Conservation (phyloP, 2,797 vertebrate species). For the Mareca strepera region DNA sequence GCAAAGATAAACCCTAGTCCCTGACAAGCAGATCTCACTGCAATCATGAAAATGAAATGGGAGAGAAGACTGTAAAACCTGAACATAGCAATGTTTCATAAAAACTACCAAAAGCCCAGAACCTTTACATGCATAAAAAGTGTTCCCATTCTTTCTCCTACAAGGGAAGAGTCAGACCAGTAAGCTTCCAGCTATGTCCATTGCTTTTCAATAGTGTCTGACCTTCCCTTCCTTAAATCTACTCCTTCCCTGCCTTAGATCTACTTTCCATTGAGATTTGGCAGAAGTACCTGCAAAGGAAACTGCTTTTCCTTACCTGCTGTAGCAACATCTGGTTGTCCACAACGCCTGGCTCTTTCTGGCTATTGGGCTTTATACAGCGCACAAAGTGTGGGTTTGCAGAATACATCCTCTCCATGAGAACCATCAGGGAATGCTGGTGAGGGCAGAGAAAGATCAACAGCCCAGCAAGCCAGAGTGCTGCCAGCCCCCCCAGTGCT, state of each 20-base stretch:
- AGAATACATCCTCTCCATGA: slow-evolving; percentile 83
- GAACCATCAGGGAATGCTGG: slow-evolving; percentile 80
- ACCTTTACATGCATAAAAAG: background rate
- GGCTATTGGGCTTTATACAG: slow-evolving; percentile 82
- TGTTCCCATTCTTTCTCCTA: background rate
- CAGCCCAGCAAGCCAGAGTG: background rate
- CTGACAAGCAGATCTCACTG: background rate
- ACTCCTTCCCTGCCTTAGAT: background rate
- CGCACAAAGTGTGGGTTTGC: slow-evolving; percentile 80
- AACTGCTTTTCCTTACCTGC: slow-evolving; percentile 69
- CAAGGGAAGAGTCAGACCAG: background rate
- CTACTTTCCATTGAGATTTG: background rate
- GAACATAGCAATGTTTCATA: background rate
- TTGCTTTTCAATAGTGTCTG: background rate
- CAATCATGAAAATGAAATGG: background rate
- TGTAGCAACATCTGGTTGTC: slow-evolving; percentile 76
- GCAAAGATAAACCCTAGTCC: background rate
- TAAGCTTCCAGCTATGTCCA: background rate
- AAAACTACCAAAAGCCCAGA: background rate
- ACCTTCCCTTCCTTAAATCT: background rate
- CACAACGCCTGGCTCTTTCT: slow-evolving; percentile 75
- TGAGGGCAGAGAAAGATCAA: background rate
- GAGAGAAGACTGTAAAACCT: background rate
- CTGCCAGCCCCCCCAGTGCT: background rate
- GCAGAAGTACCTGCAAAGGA: background rate